Conservation (phyloP, 2,797 vertebrate genomes). For the Tapirus indicus region DNA sequence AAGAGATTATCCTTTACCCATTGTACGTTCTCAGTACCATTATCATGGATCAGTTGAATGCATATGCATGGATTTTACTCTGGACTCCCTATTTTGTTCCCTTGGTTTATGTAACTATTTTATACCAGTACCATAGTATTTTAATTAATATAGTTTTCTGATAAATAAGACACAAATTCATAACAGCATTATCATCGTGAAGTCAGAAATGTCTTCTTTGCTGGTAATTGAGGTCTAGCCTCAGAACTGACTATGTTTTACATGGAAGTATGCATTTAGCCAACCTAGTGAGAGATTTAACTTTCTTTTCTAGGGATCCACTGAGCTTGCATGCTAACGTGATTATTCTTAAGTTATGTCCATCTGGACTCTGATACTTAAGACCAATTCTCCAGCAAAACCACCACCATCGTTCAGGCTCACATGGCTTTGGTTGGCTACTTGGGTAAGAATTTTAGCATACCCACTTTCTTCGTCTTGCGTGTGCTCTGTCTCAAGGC, state of each 20-base stretch:
- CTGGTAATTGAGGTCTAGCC: neutral
- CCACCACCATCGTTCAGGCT: neutral
- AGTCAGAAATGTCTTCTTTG: neutral
- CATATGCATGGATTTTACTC: no score
- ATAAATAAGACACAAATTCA: neutral
- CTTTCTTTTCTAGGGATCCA: neutral
- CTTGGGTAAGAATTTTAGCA: neutral
- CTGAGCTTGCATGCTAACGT: neutral
- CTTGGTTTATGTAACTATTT: no score
- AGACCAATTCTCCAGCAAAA: neutral
- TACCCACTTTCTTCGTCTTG: neutral
- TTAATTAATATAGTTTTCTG: no score
- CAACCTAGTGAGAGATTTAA: neutral
- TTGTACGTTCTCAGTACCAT: no score
- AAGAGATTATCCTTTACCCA: no score
- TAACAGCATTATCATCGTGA: neutral
- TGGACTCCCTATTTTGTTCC: no score
- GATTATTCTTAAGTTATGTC: neutral
- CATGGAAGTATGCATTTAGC: neutral
- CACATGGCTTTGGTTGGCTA: neutral
- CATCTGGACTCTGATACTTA: neutral
- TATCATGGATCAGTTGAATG: no score
- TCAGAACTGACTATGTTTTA: neutral
- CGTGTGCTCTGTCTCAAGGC: neutral
- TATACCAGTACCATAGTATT: no score